These are phyloP conservation scores for Colinus virginianus DNA, from an alignment of 2,113 vertebrate species.

Conservation along the genomic window DNA sequence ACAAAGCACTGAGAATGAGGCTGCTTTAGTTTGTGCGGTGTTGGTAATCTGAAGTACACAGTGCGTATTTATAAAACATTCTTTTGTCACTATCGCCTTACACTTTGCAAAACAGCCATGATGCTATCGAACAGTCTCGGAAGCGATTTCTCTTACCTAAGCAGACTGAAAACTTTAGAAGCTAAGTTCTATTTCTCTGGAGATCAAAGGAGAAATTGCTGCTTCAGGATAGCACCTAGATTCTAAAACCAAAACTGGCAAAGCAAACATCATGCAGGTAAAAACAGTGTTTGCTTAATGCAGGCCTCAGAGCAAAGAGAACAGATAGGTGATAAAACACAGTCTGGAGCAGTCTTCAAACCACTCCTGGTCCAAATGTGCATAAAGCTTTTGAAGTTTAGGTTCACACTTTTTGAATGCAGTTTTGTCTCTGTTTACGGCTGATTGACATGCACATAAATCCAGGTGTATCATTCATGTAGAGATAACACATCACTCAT, in stretches of 20 bases:
- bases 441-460: background rate
- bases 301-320: background rate
- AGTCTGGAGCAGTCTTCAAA: background rate
- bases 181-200: background rate
- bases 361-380: background rate
- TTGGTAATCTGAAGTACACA: background rate
- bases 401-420: background rate
- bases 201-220: background rate
- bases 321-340: background rate
- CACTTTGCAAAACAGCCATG: background rate
- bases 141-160: background rate
- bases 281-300: background rate
- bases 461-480: background rate
- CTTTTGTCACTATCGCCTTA: background rate
- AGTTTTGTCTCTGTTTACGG: background rate
- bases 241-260: background rate
- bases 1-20: background rate
- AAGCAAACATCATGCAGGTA: background rate
- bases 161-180: background rate
- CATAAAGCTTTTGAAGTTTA: background rate
- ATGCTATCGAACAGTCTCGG: background rate
- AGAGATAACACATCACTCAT: background rate
- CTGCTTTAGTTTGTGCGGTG: background rate
- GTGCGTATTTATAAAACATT: background rate
- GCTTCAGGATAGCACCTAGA: background rate